Conservation (phyloP, 2,888 invertebrate genomes). For the Cenopis cana region DNA sequence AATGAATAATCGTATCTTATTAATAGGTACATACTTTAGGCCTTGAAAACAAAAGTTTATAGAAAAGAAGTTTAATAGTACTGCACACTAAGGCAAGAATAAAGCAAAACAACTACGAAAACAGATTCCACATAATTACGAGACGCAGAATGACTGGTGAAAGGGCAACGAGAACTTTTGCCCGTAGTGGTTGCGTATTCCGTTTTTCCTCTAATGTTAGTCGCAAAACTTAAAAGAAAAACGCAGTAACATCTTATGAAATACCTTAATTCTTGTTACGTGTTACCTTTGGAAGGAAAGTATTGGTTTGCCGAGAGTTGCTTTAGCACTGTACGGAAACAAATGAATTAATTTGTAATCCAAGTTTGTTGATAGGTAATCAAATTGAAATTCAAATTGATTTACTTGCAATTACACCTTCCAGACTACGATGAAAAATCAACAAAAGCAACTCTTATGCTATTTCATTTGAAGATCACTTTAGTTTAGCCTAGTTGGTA, state of each 20-base stretch:
- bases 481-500: no score
- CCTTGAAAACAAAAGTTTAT: no score
- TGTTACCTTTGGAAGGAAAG: background rate
- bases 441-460: background rate
- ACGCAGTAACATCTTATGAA: background rate
- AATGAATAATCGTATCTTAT: no score
- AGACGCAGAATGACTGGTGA: constrained; percentile 22
- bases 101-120: constrained; percentile 37
- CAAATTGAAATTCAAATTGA: background rate
- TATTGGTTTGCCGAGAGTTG: constrained; percentile 21
- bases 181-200: constrained; percentile 3
- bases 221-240: constrained; percentile 3
- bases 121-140: constrained; percentile 33
- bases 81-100: background rate
- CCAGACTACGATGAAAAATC: background rate
- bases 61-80: background rate
- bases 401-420: background rate
- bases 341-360: background rate
- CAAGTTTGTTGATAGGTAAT: background rate
- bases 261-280: background rate
- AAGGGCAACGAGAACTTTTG: constrained; percentile 21
- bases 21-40: no score
- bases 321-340: background rate
- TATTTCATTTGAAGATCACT: no score
- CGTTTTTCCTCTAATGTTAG: constrained; percentile 21